Conservation (phyloP, 2,113 vertebrate species). For the Mustelus asterias region DNA sequence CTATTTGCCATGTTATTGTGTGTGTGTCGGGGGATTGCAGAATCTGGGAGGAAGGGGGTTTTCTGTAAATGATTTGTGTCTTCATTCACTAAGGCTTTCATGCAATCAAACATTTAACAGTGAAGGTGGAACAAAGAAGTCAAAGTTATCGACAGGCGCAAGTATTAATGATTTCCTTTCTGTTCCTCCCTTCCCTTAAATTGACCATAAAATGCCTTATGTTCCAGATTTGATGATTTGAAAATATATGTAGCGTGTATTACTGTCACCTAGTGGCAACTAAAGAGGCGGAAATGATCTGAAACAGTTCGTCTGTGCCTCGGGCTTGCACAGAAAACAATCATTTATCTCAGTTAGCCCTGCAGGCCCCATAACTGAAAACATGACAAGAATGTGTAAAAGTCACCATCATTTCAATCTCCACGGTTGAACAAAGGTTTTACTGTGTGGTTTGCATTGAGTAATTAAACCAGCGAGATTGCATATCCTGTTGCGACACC, state of each 20-base stretch:
- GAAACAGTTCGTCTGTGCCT: neutral
- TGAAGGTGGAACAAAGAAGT: neutral
- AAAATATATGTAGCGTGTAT: neutral
- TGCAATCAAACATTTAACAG: neutral
- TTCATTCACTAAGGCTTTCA: neutral
- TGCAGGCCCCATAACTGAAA: neutral
- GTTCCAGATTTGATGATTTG: neutral
- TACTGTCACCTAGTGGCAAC: slow-evolving; percentile 10
- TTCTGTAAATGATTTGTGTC: neutral
- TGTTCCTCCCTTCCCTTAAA: neutral
- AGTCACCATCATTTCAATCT: neutral
- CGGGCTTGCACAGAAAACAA: neutral
- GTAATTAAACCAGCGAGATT: too few species aligned
- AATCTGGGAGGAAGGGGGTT: neutral
- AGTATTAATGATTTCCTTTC: neutral
- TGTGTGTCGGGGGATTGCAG: too few species aligned
- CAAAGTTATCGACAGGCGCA: neutral
- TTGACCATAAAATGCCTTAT: neutral
- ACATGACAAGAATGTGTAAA: neutral
- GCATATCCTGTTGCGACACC: neutral
- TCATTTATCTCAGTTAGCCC: neutral
- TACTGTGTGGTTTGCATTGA: neutral
- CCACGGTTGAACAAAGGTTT: neutral
- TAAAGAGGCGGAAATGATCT: neutral
- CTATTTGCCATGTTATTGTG: neutral